Base-by-base conservation (phyloP, 1,140 invertebrate species). In the Sycophaga agraensis region DNA sequence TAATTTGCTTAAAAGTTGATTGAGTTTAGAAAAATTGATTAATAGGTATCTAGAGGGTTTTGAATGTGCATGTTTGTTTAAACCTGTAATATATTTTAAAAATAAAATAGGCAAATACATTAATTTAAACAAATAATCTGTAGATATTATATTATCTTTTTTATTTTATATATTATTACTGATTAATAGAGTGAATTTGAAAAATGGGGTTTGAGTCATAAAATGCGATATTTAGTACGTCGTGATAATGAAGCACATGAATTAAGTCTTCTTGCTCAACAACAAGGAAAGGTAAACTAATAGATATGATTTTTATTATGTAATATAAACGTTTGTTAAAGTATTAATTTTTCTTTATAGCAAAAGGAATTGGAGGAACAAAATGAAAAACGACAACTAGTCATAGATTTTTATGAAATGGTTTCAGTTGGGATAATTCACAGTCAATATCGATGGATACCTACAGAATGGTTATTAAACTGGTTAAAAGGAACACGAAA, bases 281-380 rank as follows among this genome's bases (percentile, higher is more conserved):
- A 81, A 61, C 71, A 71, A 66, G 76, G 77, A 54, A 79, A 78
- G 61, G 77, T 78, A 73, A 35, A 14, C 7, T 19, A 8, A 34
- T 31, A 31, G 16, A 24, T 31, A 11, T 21, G 11, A 21, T 11
- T 31, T 21, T 14, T 50, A 19, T 21, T 21, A 19, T 50, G 17
- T 24, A 35, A 45, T n/a, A 42, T 50, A 48, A 54, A 11, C 12
- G 14, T 12, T 39, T 37, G 14, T 55, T 55, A 16, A 2, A 49
- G 0, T 37, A 40, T 17, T 11, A 50, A 54, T 21, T 19, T 28
- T n/a, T n/a, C n/a, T n/a, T n/a, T 51, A 14, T 48, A 81, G 75
- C 79, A 83, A 71, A 77, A 82, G 65, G 82, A 82, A 65, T 75
- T 83, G 11, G 72, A 82, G 61, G 77, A 74, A 66, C 80, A 79